A percentile compares a stretch with the other conserved stretches of the same genome.
phyloP scores from a whole-genome alignment of 1,140 invertebrate genomes.

The Bathynomus jamesi region DNA sequence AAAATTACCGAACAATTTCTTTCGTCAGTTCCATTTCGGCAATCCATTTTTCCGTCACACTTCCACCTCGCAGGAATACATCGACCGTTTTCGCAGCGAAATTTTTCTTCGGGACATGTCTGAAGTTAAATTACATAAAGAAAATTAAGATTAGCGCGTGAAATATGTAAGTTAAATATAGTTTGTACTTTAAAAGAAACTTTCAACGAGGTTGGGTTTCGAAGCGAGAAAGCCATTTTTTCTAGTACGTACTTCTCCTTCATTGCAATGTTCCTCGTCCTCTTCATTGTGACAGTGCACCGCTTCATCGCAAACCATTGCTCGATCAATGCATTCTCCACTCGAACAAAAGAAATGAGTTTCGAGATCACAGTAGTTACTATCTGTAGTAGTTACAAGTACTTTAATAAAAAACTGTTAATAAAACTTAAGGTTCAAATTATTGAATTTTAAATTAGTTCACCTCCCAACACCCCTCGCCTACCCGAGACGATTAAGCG shows the following conservation, averaged over 20 bases:
- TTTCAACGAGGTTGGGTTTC: background rate
- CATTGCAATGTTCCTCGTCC: slow-evolving; percentile 18
- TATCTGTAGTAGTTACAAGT: background rate
- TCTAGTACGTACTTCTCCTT: background rate
- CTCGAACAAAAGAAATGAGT: slow-evolving; percentile 50
- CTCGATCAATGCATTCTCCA: slow-evolving; percentile 43
- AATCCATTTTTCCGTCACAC: slow-evolving; percentile 65
- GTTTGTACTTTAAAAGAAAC: background rate
- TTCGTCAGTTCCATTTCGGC: slow-evolving; percentile 60
- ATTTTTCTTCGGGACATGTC: background rate
- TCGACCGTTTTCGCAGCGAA: background rate
- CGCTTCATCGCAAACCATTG: slow-evolving; percentile 20
- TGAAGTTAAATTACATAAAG: background rate
- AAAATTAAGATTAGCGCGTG: too few relatives aligned
- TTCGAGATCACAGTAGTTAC: background rate
- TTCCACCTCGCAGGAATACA: slow-evolving; percentile 51
- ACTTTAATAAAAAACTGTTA: background rate
- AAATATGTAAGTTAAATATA: too few relatives aligned
- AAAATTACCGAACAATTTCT: background rate
- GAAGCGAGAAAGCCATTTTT: background rate
- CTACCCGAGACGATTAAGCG: too few relatives aligned
- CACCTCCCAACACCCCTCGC: too few relatives aligned
- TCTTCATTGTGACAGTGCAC: slow-evolving; percentile 15
- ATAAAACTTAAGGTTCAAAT: background rate
- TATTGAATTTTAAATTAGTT: too few relatives aligned